Conservation (phyloP, 2,797 vertebrate genomes). For the Paratrypauchen microcephalus region DNA sequence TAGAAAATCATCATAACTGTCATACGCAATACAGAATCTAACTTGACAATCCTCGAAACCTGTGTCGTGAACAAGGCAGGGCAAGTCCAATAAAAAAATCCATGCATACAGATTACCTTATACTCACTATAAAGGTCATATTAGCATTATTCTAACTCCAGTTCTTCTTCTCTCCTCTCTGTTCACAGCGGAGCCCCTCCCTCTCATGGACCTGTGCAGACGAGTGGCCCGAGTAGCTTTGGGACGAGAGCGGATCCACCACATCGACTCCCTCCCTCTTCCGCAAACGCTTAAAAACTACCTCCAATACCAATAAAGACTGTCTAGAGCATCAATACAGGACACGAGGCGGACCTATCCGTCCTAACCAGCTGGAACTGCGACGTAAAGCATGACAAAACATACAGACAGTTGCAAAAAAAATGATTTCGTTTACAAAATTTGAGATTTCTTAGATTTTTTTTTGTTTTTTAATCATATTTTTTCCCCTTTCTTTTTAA, state of each 20-base stretch:
- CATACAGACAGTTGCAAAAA: slow-evolving; percentile 19
- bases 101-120: neutral
- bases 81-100: neutral
- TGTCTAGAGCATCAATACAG: neutral
- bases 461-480: slow-evolving; percentile 5
- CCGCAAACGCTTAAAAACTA: slow-evolving; percentile 96
- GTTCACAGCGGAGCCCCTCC: slow-evolving; percentile 89
- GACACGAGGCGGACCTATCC: neutral
- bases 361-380: slow-evolving; percentile 26
- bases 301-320: slow-evolving; percentile 92
- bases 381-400: slow-evolving; percentile 6
- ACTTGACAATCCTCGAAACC: no score
- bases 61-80: no score
- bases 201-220: slow-evolving; percentile 96
- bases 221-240: slow-evolving; percentile 90
- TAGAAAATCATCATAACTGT: no score
- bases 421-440: slow-evolving; percentile 53
- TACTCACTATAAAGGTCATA: neutral
- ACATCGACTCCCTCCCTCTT: slow-evolving; percentile 91
- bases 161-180: slow-evolving; percentile 11
- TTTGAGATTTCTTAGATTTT: neutral
- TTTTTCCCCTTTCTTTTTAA: slow-evolving; percentile 34
- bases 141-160: slow-evolving; percentile 6
- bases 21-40: no score
- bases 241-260: slow-evolving; percentile 89